Conservation (phyloP, 2,113 vertebrate genomes). For the Vidua macroura region DNA sequence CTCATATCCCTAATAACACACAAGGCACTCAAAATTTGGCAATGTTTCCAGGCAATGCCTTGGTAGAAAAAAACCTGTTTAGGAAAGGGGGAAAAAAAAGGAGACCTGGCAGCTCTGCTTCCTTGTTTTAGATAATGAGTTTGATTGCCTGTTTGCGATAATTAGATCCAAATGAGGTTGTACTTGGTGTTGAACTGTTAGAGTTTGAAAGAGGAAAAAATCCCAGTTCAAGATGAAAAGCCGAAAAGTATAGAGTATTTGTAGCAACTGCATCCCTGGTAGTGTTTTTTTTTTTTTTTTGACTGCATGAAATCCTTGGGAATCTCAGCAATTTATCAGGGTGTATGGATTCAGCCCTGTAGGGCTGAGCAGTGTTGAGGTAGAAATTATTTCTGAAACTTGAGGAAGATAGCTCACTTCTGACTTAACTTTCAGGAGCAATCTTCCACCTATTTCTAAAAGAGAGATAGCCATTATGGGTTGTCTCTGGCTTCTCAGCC, state of each 20-base stretch:
- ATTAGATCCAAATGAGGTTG: background rate
- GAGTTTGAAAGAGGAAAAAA: background rate
- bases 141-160: background rate
- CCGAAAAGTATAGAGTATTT: background rate
- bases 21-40: background rate
- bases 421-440: background rate
- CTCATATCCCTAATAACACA: background rate
- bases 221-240: background rate
- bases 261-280: background rate
- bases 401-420: background rate
- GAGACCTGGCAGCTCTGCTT: background rate
- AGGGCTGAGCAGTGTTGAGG: no score
- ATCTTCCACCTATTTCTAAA: background rate
- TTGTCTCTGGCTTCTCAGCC: background rate
- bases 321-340: background rate
- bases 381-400: background rate
- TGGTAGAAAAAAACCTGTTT: background rate
- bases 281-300: background rate
- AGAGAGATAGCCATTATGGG: background rate
- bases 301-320: background rate
- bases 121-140: background rate
- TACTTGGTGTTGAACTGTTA: background rate
- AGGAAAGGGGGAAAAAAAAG: rapidly evolving
- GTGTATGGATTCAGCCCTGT: no score
- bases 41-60: background rate